Evolutionary conservation across 2,797 vertebrate species (phyloP).

Genomic region (Tokudaia tokunoshimensis): DNA sequence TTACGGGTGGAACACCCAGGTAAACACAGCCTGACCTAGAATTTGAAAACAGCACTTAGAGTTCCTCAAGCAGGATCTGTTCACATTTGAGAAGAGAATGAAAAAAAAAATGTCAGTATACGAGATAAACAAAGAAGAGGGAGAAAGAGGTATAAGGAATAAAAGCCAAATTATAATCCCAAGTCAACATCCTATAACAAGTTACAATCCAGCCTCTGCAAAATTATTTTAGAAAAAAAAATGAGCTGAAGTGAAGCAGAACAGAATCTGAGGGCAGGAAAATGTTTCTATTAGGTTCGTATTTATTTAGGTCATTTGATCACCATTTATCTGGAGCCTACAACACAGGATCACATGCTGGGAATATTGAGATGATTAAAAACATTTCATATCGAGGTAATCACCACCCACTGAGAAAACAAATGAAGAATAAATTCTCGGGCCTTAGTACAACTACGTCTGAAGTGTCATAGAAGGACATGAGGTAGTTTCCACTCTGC

Average conservation of each 20-base stretch:
- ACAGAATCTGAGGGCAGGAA: slow-evolving; percentile 3
- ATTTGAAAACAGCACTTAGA: background rate
- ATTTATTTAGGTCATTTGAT: background rate
- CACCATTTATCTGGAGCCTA: background rate
- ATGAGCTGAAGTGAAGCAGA: background rate
- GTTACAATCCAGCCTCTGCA: background rate
- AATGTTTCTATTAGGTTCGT: background rate
- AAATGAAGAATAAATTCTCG: slow-evolving; percentile 47
- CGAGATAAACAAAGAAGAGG: background rate
- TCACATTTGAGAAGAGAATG: background rate
- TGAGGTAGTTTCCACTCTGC: background rate
- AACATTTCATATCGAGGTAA: background rate
- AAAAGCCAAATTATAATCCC: slow-evolving; percentile 8
- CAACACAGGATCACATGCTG: background rate
- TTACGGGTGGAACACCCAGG: background rate
- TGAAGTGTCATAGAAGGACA: background rate
- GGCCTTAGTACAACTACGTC: background rate
- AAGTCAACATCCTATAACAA: slow-evolving; percentile 8
- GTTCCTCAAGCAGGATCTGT: background rate
- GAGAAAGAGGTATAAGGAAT: background rate
- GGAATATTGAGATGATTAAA: slow-evolving; percentile 19
- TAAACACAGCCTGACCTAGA: background rate
- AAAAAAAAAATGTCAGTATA: background rate
- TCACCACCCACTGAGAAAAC: slow-evolving; percentile 35
- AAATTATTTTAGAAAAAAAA: background rate